Evolutionary conservation across 2,888 invertebrate species (phyloP), one percentile per base, ranked within the genome.

Genomic region (Monoplex corrugatus): DNA sequence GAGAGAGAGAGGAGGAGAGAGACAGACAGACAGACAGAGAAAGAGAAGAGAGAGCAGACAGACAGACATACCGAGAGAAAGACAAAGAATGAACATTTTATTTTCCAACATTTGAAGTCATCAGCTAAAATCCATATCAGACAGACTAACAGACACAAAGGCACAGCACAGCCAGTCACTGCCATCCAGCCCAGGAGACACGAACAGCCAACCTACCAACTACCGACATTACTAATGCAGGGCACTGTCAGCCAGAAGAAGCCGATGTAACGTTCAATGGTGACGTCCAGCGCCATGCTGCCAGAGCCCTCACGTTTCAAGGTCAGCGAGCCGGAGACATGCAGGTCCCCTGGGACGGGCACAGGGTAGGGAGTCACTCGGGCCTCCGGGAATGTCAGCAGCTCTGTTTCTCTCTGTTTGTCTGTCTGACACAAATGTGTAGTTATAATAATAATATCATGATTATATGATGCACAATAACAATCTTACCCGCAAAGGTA

Each of bases 201-300:
- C 23, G 13, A 35, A 43, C 0, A 19, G 40, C 13, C 16, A 44
- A 19, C 86, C 43, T 35, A 89, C 89, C 89, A 89, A 82, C 82
- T 82, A 45, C 89, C 87, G 43, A 89, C 86, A 50, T 80, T n/a
- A 50, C 83, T 87, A 68, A 86, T 45, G 87, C 89, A 89, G 23
- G 89, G 89, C 32, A 89, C 68, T 28, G 86, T 68, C 40, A 89
- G 28, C 89, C 89, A 89, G 80, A 89, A 80, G 86, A 89, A 89
- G 19, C 86, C 89, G 6, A 89, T 68, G 86, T 87, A 89, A 6
- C 89, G 75, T 23, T 80, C 44, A 10, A 89, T 86, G 82, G 50
- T 35, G 57, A 89, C 44, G 2, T 89, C 40, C 38, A 89, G 82
- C 35, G 44, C 13, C 23, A 82, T 8, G 78, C n/a, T 32, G n/a